Percentiles rank a stretch among this genome's conserved stretches.
These are phyloP conservation scores for Scaptodrosophila lebanonensis DNA, from an alignment of 1,140 invertebrate genomes.

Conservation along the genomic window DNA sequence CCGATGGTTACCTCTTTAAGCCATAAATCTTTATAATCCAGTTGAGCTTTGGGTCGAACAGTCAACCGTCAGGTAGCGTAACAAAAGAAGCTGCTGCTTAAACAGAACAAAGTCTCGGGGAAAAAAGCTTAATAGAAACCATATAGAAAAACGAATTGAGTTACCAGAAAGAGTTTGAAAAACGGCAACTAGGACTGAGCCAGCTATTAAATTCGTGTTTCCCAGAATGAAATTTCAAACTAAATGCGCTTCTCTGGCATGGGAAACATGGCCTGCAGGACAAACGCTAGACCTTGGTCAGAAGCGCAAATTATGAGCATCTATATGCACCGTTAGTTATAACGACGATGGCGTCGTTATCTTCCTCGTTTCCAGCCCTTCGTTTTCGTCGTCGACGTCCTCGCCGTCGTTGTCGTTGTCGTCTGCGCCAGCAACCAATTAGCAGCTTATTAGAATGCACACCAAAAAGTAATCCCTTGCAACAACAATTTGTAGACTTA, in stretches of 20 bases:
- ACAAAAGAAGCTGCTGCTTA: slow-evolving; percentile 26
- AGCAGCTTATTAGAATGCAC: slow-evolving; percentile 74
- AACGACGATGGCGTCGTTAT: slow-evolving; percentile 4
- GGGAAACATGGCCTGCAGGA: slow-evolving; percentile 8
- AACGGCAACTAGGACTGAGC: slow-evolving; percentile 6
- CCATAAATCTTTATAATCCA: slow-evolving; percentile 59
- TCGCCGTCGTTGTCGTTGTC: slow-evolving; percentile 10
- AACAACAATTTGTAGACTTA: slow-evolving; percentile 72
- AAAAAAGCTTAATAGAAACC: background rate
- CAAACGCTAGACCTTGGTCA: background rate
- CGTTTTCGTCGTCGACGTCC: background rate
- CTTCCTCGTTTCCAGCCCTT: too few species aligned
- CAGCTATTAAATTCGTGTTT: slow-evolving; percentile 67
- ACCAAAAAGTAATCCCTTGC: slow-evolving; percentile 59
- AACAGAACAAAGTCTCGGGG: background rate
- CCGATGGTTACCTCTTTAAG: slow-evolving; percentile 28
- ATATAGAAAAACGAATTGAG: slow-evolving; percentile 6
- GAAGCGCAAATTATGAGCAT: background rate
- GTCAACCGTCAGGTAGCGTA: background rate
- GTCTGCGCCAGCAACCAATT: slow-evolving; percentile 67
- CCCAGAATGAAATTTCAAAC: slow-evolving; percentile 72
- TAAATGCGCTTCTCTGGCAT: slow-evolving; percentile 60
- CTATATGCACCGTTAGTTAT: slow-evolving; percentile 44
- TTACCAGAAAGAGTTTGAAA: background rate
- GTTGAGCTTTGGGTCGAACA: slow-evolving; percentile 3